Conservation (phyloP, 2,888 invertebrate species). For the Standfussiana lucernea region DNA sequence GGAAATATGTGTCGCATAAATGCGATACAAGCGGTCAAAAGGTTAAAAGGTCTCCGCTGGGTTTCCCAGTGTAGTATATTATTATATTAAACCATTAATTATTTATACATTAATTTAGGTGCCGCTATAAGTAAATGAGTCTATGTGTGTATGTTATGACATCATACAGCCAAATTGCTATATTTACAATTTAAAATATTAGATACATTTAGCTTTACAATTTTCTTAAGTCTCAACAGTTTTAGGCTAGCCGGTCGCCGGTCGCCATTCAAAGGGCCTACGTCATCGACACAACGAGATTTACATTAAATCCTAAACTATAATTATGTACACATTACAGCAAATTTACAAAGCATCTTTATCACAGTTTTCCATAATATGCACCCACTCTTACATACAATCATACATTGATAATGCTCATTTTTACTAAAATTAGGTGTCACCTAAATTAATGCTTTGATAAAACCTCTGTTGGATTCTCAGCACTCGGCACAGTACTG, state of each 20-base stretch:
- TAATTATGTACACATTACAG: conserved; percentile 73
- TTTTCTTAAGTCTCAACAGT: background rate
- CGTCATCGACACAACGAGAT: conserved; percentile 31
- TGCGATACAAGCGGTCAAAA: too few relatives aligned
- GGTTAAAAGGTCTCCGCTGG: too few relatives aligned
- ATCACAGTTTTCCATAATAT: conserved; percentile 87
- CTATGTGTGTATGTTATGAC: background rate
- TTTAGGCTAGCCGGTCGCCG: conserved; percentile 11
- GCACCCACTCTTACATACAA: conserved; percentile 79
- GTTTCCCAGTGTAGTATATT: background rate
- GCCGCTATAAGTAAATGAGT: background rate
- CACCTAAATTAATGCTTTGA: background rate
- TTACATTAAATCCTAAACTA: conserved; percentile 48
- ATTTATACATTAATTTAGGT: background rate
- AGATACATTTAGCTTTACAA: conserved; percentile 1
- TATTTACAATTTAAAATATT: conserved; percentile 11
- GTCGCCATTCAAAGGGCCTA: conserved; percentile 49
- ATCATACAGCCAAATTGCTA: background rate
- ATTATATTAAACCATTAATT: background rate
- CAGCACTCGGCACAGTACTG: background rate
- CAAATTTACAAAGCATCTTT: conserved; percentile 82
- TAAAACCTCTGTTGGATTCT: background rate
- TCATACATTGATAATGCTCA: background rate
- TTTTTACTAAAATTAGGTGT: background rate
- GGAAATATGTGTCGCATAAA: too few relatives aligned